Percentiles rank a stretch among this genome's conserved stretches.
Conservation (phyloP, 2,113 vertebrate species). For the Junco hyemalis region DNA sequence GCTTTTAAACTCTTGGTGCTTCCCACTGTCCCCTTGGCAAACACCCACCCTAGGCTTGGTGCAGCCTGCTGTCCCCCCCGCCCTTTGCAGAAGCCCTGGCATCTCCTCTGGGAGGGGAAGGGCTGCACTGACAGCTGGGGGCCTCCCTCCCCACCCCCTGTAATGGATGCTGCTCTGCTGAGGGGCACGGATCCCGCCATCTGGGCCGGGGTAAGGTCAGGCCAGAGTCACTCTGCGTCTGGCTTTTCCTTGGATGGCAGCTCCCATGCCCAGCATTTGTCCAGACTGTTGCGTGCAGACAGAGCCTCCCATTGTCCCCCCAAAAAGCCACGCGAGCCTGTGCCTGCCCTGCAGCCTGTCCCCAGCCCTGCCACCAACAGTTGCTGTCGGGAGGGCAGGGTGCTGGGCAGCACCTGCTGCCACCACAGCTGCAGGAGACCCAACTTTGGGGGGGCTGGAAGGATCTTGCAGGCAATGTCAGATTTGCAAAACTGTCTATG, state of each 20-base stretch:
- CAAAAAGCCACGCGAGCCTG: not conserved
- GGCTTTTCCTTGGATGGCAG: constrained; percentile 58
- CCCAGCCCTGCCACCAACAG: not conserved
- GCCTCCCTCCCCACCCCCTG: not conserved
- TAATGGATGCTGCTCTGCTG: not conserved
- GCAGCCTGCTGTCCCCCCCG: accelerated
- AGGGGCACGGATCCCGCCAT: not conserved
- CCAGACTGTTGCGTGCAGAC: constrained; percentile 19
- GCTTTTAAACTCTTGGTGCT: not conserved
- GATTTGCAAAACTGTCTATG: not conserved
- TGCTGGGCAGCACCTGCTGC: constrained; percentile 53
- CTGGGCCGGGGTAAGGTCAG: constrained; percentile 42
- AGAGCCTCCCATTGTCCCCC: constrained; percentile 53
- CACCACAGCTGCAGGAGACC: not conserved
- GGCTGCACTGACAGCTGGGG: not conserved
- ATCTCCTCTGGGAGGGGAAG: not conserved
- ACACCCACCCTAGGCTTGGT: not conserved
- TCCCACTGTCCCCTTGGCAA: not conserved
- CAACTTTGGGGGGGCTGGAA: not conserved
- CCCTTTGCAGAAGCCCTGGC: not conserved
- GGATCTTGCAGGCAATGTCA: not conserved
- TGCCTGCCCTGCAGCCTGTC: not conserved
- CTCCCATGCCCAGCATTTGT: constrained; percentile 53
- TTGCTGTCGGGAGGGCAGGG: not conserved
- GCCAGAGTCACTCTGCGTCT: constrained; percentile 14